These are phyloP conservation scores for Xanthostigma xanthostigma DNA, from an alignment of 2,888 invertebrate species.

Conservation along the genomic window DNA sequence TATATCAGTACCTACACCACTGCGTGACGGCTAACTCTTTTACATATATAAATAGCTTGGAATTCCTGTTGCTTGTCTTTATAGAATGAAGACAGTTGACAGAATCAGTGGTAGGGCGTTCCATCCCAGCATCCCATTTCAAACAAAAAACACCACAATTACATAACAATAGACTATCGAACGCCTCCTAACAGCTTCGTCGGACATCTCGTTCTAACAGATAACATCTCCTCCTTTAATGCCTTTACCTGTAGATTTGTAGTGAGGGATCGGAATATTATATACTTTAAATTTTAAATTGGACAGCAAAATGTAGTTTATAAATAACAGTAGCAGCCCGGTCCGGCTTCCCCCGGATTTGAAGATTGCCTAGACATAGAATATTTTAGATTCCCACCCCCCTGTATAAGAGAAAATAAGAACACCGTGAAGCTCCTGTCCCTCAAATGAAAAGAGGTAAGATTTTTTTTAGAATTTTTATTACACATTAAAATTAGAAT, in stretches of 20 bases:
- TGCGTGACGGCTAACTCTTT: too few relatives aligned
- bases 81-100: constrained; percentile 27
- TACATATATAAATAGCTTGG: too few relatives aligned
- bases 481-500: too few relatives aligned
- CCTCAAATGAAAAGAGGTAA: too few relatives aligned
- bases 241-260: background rate
- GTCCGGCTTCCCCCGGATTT: too few relatives aligned
- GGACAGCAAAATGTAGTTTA: background rate
- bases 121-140: constrained; percentile 25
- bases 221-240: background rate
- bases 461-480: too few relatives aligned
- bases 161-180: constrained; percentile 29
- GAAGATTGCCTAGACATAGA: too few relatives aligned
- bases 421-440: too few relatives aligned
- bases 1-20: too few relatives aligned
- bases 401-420: too few relatives aligned
- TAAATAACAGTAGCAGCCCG: too few relatives aligned
- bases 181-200: constrained; percentile 28
- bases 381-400: too few relatives aligned
- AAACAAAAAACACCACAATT: constrained; percentile 30
- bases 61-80: background rate
- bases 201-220: background rate
- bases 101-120: constrained; percentile 23
- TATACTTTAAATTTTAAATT: background rate
- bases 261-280: background rate